A percentile compares a stretch with the other conserved stretches of the same genome.
Conservation (phyloP, 53 echinoderm and acorn worm species). For the Echinarachnius parma region DNA sequence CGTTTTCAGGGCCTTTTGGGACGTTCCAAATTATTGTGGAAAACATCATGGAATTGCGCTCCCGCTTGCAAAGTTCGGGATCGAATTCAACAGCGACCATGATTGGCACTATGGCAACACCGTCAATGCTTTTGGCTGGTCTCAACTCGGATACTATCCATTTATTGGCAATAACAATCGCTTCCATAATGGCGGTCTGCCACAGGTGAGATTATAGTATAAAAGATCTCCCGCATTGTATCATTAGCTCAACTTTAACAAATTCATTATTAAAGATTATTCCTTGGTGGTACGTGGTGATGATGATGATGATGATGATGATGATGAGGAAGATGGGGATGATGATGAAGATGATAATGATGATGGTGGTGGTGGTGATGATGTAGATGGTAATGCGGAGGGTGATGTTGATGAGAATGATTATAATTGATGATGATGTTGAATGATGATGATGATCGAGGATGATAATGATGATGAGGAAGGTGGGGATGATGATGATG, state of each 20-base stretch:
- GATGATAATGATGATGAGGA: too few relatives aligned
- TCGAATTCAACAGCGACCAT: conserved; percentile 3
- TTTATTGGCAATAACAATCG: not conserved
- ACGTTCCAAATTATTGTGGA: conserved; percentile 2
- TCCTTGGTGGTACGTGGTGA: too few relatives aligned
- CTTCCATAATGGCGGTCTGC: conserved; percentile 6
- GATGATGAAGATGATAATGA: conserved; percentile 8
- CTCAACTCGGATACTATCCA: conserved; percentile 1
- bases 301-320: conserved; percentile 22
- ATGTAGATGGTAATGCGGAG: too few relatives aligned
- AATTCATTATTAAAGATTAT: too few relatives aligned
- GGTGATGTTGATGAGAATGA: too few relatives aligned
- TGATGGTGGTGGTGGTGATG: not conserved
- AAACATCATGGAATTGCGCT: not conserved
- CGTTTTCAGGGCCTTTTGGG: conserved; percentile 8
- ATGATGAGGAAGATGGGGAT: conserved; percentile 12
- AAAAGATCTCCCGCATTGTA: not conserved
- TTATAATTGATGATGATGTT: too few relatives aligned
- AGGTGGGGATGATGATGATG: too few relatives aligned
- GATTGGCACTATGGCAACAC: not conserved
- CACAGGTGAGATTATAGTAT: not conserved
- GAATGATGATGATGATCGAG: too few relatives aligned
- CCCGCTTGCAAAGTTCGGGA: conserved; percentile 2
- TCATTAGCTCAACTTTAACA: too few relatives aligned
- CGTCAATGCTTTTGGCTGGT: too few relatives aligned